Evolutionary conservation across 23 tunicate genomes (phyloP), one percentile per base, ranked within the genome.

Genomic region (Ascidia mentula): DNA sequence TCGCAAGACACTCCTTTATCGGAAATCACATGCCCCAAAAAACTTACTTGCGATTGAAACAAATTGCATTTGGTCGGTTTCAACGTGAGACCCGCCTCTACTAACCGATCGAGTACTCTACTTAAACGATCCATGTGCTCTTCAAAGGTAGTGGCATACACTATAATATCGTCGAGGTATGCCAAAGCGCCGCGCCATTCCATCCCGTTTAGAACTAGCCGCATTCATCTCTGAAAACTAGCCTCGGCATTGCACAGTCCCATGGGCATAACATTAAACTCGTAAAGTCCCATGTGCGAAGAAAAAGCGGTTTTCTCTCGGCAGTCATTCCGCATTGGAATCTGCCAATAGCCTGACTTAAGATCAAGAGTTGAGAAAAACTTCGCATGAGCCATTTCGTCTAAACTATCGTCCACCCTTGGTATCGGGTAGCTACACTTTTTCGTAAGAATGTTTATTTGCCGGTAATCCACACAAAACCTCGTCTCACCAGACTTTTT

Each of bases 211-310:
- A 75, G 26, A 30, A 75, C 79, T 15, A 36, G 28, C 34, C 46
- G 35, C 87, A 82, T 86, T 38, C 80, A 31, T 7, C 80, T 38
- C 17, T 45, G 69, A 74, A 87, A 87, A 1, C 75, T 72, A 22
- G 91, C 91, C 35, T 85, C 73, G 17, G 86, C 71, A 38, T 87
- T 86, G 13, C 24, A 59, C 13, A 87, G 60, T 13, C 85, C 81
- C 32, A 74, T 73, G 7, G 60, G 79, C 79, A 75, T 75, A 5
- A 75, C 79, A 35, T 75, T 36, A 75, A 75, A 75, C 79, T 73
- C 38, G 40, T n/a, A 73, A 9, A 42, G 15, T 15, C 53, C 53
- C 53, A 42, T 9, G 53, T 42, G 72, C 15, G 33, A 26, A 13
- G 72, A 28, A 31, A 69, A 69, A n/a, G 72, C 72, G 8, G 72